Base-by-base conservation (phyloP, 1,140 invertebrate genomes). In the Leguminivora glycinivorella region DNA sequence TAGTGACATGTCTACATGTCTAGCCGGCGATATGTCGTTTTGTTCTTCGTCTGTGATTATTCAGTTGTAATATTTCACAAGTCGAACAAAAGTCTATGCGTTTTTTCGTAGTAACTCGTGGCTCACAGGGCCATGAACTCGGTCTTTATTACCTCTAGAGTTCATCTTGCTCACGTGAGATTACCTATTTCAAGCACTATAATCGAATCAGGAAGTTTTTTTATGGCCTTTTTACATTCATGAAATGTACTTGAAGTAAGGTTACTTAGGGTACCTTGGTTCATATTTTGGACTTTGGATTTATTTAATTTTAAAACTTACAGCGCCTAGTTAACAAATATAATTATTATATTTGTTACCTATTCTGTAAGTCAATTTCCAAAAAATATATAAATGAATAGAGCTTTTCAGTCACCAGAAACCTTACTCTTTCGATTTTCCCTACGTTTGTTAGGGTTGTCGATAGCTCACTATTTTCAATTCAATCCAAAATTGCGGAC, bases 71-170 rank as follows among this genome's bases (percentile, higher is more conserved):
- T 31, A 63, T 63, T 63, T 63, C 58, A 63, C 58, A 29, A 63
- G 58, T 63, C 26, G 58, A 63, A 63, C 58, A 63, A 63, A 63
- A 63, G 78, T 79, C 75, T 68, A 82, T 84, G 77, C 75, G 80
- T 82, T 81, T 63, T 63, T 63, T 85, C 71, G 75, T 72, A 71
- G 66, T 43, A 52, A 81, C 76, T 81, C 79, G 80, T 85, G 81
- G 69, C 80, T 68, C 75, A 83, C 77, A 82, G 80, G 87, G 83
- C 88, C 88, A 87, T 90, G 88, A 90, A 90, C 88, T 82, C 85
- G 34, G 63, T 76, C 79, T 85, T 83, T 83, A 85, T 85, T 86
- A 84, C 81, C 82, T 73, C 71, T 68, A 76, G 83, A 88, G 88
- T 90, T 90, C 86, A 87, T 87, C 78, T 84, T 73, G 74, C 72